Conservation (phyloP, 2,888 invertebrate species). For the Napeogenes sylphis region DNA sequence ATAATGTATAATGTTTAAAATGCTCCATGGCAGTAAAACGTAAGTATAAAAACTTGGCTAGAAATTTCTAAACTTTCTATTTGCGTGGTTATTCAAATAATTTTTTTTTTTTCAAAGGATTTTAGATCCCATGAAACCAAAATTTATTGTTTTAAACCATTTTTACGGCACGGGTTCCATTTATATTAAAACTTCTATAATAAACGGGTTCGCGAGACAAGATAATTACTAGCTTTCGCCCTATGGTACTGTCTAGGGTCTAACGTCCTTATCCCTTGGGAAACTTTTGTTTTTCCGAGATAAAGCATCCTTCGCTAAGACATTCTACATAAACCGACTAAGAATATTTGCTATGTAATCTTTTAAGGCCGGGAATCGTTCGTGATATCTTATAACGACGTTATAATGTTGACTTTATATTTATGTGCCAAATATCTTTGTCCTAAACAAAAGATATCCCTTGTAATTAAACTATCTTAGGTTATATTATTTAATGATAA, state of each 20-base stretch:
- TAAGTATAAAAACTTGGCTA: neutral
- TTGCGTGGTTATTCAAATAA: neutral
- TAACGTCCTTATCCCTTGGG: constrained; percentile 24
- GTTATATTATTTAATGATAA: no score
- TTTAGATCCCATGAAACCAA: no score
- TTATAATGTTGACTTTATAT: constrained; percentile 14
- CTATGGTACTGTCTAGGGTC: constrained; percentile 18
- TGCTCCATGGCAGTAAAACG: neutral
- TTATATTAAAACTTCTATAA: constrained; percentile 6
- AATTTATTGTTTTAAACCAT: neutral
- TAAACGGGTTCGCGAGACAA: constrained; percentile 16
- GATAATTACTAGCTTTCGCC: constrained; percentile 18
- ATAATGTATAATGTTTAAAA: neutral
- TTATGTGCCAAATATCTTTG: neutral
- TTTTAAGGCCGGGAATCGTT: constrained; percentile 24
- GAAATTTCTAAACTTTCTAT: neutral
- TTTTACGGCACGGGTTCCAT: neutral
- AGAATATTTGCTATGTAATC: constrained; percentile 22
- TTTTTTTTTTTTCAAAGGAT: neutral
- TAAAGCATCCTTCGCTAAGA: constrained; percentile 17
- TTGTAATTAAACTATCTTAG: neutral
- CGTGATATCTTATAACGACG: constrained; percentile 9
- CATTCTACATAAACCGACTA: constrained; percentile 13
- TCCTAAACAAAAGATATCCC: neutral
- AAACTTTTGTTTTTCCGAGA: constrained; percentile 24